Percentiles rank a stretch among this genome's conserved stretches.
Evolutionary conservation across 1,140 invertebrate genomes (phyloP).

Genomic region (Protaetia brevitarsis): DNA sequence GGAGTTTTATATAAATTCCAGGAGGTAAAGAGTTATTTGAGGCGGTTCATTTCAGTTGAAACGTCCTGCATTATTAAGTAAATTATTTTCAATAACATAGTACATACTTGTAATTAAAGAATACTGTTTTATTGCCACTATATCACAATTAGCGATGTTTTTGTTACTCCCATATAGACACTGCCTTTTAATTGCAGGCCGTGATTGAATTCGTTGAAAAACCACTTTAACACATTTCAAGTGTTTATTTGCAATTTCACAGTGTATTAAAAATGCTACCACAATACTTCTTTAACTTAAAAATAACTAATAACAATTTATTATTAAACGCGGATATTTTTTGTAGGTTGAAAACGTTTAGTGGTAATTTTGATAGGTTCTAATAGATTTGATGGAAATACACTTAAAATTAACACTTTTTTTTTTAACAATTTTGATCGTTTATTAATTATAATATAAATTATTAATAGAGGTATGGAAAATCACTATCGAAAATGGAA

Average conservation of each 20-base stretch:
- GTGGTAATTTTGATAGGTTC: no score
- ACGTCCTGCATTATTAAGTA: neutral
- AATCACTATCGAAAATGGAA: no score
- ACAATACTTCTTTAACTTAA: neutral
- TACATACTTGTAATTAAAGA: neutral
- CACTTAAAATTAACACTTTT: no score
- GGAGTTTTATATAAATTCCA: no score
- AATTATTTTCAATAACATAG: neutral
- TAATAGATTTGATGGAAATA: no score
- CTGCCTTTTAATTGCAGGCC: neutral
- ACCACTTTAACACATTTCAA: neutral
- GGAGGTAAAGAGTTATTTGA: no score
- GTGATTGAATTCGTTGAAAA: conserved; percentile 6
- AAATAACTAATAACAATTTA: no score
- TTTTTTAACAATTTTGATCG: no score
- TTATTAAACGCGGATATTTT: no score
- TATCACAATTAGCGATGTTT: neutral
- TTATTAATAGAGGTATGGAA: no score
- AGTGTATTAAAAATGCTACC: neutral
- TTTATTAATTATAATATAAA: no score
- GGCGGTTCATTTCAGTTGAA: neutral
- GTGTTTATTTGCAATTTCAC: conserved; percentile 16
- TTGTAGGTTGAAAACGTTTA: no score
- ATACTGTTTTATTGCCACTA: neutral
- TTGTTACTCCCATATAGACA: neutral